Evolutionary conservation across 2,888 invertebrate genomes (phyloP).

Genomic region (Aphidius colemani): DNA sequence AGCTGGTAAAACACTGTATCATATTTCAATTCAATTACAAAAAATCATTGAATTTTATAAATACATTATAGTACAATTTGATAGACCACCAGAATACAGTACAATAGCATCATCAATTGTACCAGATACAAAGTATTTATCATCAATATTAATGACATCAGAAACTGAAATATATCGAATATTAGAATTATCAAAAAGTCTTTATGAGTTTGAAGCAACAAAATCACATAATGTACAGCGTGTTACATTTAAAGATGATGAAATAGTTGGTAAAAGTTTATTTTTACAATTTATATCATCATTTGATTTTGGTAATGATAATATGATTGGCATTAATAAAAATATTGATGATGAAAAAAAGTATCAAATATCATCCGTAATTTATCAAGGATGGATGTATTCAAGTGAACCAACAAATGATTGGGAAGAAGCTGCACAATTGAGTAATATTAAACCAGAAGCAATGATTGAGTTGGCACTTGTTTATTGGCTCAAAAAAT

Average conservation of each 20-base stretch:
- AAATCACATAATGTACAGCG: slow-evolving; percentile 35
- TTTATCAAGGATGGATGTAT: slow-evolving; percentile 58
- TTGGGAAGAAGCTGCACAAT: slow-evolving; percentile 57
- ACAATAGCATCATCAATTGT: slow-evolving; percentile 42
- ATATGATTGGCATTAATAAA: slow-evolving; percentile 58
- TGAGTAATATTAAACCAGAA: slow-evolving; percentile 65
- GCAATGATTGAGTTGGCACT: slow-evolving; percentile 75
- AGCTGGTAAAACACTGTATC: slow-evolving; percentile 43
- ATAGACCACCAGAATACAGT: slow-evolving; percentile 48
- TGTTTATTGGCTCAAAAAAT: slow-evolving; percentile 70
- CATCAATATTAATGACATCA: slow-evolving; percentile 48
- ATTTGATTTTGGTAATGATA: slow-evolving; percentile 51
- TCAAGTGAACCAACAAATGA: slow-evolving; percentile 52
- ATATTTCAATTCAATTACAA: slow-evolving; percentile 45
- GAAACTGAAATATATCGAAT: slow-evolving; percentile 57
- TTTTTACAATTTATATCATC: slow-evolving; percentile 56
- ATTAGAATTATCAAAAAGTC: slow-evolving; percentile 50
- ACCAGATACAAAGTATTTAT: slow-evolving; percentile 41
- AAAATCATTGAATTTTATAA: slow-evolving; percentile 51
- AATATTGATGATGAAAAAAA: slow-evolving; percentile 55
- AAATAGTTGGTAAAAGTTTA: slow-evolving; percentile 12
- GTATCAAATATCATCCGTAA: slow-evolving; percentile 58
- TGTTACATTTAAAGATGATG: slow-evolving; percentile 52
- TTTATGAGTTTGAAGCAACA: slow-evolving; percentile 40
- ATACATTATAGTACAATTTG: slow-evolving; percentile 44